These are phyloP conservation scores for Bombus difficillimus DNA, from an alignment of 1,140 invertebrate species.

Conservation along the genomic window DNA sequence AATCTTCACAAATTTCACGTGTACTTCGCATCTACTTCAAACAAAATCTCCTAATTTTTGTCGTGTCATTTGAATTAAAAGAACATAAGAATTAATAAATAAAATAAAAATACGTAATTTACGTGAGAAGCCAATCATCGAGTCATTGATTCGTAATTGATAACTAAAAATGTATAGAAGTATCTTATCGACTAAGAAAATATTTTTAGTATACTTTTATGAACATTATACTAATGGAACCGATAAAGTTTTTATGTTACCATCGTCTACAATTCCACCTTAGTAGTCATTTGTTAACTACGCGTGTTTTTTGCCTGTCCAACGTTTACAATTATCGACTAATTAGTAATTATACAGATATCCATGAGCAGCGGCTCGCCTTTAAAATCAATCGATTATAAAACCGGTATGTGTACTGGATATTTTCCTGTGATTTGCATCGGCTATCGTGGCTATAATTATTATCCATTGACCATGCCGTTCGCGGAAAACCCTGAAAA, in stretches of 20 bases:
- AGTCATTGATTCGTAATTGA: too few relatives aligned
- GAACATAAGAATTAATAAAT: too few relatives aligned
- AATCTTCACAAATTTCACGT: too few relatives aligned
- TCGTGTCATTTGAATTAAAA: too few relatives aligned
- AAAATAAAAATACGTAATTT: too few relatives aligned
- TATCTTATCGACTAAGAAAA: too few relatives aligned
- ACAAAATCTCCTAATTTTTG: too few relatives aligned
- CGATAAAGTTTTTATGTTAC: not conserved
- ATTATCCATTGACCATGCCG: not conserved
- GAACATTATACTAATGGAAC: too few relatives aligned
- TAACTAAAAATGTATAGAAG: too few relatives aligned
- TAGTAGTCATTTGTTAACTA: not conserved
- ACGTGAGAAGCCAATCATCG: too few relatives aligned
- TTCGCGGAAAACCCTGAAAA: not conserved
- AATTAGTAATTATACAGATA: constrained; percentile 5
- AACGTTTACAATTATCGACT: not conserved
- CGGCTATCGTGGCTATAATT: not conserved
- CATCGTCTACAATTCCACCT: not conserved
- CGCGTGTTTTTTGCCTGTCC: not conserved
- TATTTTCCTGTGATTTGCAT: constrained; percentile 28
- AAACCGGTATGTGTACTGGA: not conserved
- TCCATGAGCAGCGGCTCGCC: not conserved
- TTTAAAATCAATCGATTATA: constrained; percentile 29
- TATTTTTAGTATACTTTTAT: not conserved
- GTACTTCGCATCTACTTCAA: too few relatives aligned